Evolutionary conservation across 2,888 invertebrate genomes (phyloP).

Genomic region (Leucophenga maculata): DNA sequence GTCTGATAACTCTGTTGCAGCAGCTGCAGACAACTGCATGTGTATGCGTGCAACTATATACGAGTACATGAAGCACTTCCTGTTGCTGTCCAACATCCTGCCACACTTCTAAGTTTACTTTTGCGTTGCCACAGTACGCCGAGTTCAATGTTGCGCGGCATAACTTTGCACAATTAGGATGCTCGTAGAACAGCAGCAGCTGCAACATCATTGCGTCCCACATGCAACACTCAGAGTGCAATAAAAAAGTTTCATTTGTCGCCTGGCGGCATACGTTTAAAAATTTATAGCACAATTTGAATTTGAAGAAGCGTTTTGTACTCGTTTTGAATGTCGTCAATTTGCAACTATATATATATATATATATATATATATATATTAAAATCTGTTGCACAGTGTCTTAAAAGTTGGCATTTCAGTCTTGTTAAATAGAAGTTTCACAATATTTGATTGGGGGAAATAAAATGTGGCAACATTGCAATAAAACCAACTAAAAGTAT

Average conservation of each 20-base stretch:
- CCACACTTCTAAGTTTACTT: no score
- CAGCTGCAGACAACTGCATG: no score
- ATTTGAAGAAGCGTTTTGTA: background rate
- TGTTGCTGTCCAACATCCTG: background rate
- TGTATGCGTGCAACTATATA: no score
- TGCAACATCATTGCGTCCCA: background rate
- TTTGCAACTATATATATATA: no score
- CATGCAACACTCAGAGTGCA: slow-evolving; percentile 47
- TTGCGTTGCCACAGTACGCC: background rate
- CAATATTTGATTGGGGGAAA: no score
- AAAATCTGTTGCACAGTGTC: no score
- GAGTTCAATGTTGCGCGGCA: slow-evolving; percentile 36
- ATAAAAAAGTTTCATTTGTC: slow-evolving; percentile 61
- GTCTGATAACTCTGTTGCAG: background rate
- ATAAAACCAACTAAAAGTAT: no score
- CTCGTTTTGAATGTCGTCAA: background rate
- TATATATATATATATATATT: no score
- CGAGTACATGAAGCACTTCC: no score
- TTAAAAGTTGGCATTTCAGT: no score
- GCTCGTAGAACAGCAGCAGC: slow-evolving; percentile 18
- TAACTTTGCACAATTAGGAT: slow-evolving; percentile 62
- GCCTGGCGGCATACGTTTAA: slow-evolving; percentile 44
- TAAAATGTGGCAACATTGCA: no score
- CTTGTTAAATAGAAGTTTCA: no score
- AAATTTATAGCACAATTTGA: slow-evolving; percentile 60